Base-by-base conservation (phyloP, 2,888 invertebrate genomes). In the Drosophila nigricruria region DNA sequence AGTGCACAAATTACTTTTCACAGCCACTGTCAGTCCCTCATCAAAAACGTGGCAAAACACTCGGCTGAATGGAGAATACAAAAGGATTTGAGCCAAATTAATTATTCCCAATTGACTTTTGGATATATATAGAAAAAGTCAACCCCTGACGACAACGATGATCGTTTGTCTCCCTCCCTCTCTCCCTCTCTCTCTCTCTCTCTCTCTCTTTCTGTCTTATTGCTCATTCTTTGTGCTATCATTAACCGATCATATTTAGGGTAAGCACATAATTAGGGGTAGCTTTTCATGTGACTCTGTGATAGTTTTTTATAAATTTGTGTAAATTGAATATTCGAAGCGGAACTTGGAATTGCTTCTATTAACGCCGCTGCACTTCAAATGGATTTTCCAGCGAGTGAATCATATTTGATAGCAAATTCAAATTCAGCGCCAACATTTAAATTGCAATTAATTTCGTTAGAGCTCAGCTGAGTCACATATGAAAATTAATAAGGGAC, bases 11-110 rank as follows among this genome's bases (percentile, higher is more conserved):
- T 89, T 89, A 79, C 87, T 81, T 89, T 88, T 90, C 85, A 88
- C 78, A 86, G 81, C 83, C 87, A 89, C 85, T 89, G 89, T 89
- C 89, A 89, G 85, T 90, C 89, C 89, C 90, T 89, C 90, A 90
- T 89, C 89, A 89, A 85, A 73, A 82, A 60, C 76, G 76, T 79
- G 74, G 84, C 89, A 84, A 87, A 87, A 87, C 87, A 88, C 87
- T 81, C 82, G 70, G 82, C 72, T 54, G 64, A 56, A 70, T 74
- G 56, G 38, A 52, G 58, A 71, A 70, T 77, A 87, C 89, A 87
- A 87, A 71, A 61, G 81, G 74, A 87, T 87, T 77, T 79, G 73
- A 75, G 79, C 79, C 73, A 88, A 89, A 88, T 90, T 90, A 89
- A 86, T 84, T 86, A 88, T 82, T 88, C 85, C 82, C 89, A 89